Evolutionary conservation across 2,888 invertebrate species (phyloP).

Genomic region (Flabesymbios commensalis): DNA sequence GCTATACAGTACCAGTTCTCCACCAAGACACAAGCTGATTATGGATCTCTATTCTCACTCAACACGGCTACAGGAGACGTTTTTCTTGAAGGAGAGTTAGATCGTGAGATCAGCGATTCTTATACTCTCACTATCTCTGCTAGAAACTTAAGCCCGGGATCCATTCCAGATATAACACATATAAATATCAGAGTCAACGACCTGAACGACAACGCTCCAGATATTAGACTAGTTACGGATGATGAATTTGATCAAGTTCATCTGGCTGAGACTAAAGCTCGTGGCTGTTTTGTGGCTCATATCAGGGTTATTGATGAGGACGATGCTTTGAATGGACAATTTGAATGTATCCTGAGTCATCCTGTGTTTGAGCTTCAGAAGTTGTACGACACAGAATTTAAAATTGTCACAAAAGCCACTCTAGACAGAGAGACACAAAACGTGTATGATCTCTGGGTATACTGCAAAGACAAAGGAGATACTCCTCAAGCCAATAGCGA

Average conservation of each 20-base stretch:
- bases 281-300: slow-evolving; percentile 72
- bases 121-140: slow-evolving; percentile 29
- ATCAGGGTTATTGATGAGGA: slow-evolving; percentile 84
- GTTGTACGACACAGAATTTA: slow-evolving; percentile 20
- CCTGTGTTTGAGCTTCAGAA: slow-evolving; percentile 2
- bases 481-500: slow-evolving; percentile 89
- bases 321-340: slow-evolving; percentile 80
- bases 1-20: slow-evolving; percentile 31
- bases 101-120: slow-evolving; percentile 22
- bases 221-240: slow-evolving; percentile 39
- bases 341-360: slow-evolving; percentile 55
- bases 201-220: slow-evolving; percentile 37
- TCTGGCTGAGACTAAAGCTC: slow-evolving; percentile 83
- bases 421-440: slow-evolving; percentile 45
- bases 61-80: slow-evolving; percentile 29
- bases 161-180: slow-evolving; percentile 20
- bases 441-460: slow-evolving; percentile 76
- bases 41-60: slow-evolving; percentile 27
- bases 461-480: slow-evolving; percentile 89
- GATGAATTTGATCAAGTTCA: slow-evolving; percentile 16
- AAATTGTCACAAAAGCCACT: slow-evolving; percentile 9
- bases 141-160: slow-evolving; percentile 25
- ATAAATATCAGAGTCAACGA: slow-evolving; percentile 36
- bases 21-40: slow-evolving; percentile 3
- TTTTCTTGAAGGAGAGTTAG: slow-evolving; percentile 22